Evolutionary conservation across 2,888 invertebrate species (phyloP).

Genomic region (Synergus umbraculus): DNA sequence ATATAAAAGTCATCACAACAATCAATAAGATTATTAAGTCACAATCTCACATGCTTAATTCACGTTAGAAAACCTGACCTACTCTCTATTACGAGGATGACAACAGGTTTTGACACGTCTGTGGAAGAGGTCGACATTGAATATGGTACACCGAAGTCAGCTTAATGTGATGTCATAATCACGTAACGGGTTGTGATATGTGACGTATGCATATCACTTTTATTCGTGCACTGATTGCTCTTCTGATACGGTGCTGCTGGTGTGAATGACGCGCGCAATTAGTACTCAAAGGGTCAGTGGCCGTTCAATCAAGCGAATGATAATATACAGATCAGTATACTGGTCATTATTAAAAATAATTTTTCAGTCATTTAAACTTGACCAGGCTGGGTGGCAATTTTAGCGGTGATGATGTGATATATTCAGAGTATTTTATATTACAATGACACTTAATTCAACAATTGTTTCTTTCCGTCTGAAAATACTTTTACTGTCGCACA

Average conservation of each 20-base stretch:
- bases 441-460: neutral
- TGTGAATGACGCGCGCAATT: neutral
- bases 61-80: slow-evolving; percentile 57
- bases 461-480: neutral
- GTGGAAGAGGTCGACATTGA: neutral
- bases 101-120: neutral
- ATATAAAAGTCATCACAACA: slow-evolving; percentile 56
- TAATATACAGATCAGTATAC: too few relatives aligned
- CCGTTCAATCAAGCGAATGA: too few relatives aligned
- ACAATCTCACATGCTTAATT: neutral
- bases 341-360: too few relatives aligned
- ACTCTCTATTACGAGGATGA: slow-evolving; percentile 24
- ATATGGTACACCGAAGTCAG: neutral
- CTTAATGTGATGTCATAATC: neutral
- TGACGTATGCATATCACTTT: neutral
- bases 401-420: too few relatives aligned
- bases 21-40: slow-evolving; percentile 61
- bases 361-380: too few relatives aligned
- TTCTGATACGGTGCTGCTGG: neutral
- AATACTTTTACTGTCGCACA: neutral
- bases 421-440: too few relatives aligned
- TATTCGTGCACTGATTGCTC: neutral
- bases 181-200: neutral
- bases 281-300: too few relatives aligned
- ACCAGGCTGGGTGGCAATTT: too few relatives aligned